These are phyloP conservation scores for Camponotus pennsylvanicus DNA, from an alignment of 1,140 invertebrate species.

Conservation along the genomic window DNA sequence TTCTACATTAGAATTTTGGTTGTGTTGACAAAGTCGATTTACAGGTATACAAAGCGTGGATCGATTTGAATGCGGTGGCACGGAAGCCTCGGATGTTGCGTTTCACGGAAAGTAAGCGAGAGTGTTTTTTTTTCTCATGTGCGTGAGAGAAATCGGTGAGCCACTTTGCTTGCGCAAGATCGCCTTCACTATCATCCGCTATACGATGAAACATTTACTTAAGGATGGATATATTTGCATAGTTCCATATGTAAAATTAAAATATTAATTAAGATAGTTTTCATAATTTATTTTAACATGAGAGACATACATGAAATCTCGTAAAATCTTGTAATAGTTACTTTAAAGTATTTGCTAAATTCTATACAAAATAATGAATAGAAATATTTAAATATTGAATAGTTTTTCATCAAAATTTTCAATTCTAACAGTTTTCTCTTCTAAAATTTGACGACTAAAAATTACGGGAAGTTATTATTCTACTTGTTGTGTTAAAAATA, in stretches of 20 bases:
- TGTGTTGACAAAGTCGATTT: conserved; percentile 14
- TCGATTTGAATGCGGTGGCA: conserved; percentile 70
- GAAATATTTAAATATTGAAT: too few relatives aligned
- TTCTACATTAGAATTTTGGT: conserved; percentile 1
- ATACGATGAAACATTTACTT: not conserved
- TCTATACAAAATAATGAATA: too few relatives aligned
- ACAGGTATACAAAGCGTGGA: conserved; percentile 86
- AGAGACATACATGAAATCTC: too few relatives aligned
- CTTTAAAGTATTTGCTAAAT: too few relatives aligned
- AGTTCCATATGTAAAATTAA: not conserved
- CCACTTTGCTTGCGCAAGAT: not conserved
- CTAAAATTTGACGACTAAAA: too few relatives aligned
- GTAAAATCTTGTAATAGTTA: too few relatives aligned
- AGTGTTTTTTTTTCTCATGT: not conserved
- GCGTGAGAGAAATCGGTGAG: not conserved
- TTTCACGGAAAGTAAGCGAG: conserved; percentile 70
- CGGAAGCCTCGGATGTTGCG: not conserved
- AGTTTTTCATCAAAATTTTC: too few relatives aligned
- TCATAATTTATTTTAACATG: too few relatives aligned
- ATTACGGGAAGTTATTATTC: too few relatives aligned
- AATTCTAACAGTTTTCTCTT: too few relatives aligned
- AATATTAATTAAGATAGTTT: too few relatives aligned
- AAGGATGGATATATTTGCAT: not conserved
- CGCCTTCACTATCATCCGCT: not conserved
- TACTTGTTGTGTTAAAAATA: too few relatives aligned